A percentile compares a stretch with the other conserved stretches of the same genome.
These are phyloP conservation scores for Elysia chlorotica DNA, from an alignment of 1,140 invertebrate genomes.

Conservation along the genomic window DNA sequence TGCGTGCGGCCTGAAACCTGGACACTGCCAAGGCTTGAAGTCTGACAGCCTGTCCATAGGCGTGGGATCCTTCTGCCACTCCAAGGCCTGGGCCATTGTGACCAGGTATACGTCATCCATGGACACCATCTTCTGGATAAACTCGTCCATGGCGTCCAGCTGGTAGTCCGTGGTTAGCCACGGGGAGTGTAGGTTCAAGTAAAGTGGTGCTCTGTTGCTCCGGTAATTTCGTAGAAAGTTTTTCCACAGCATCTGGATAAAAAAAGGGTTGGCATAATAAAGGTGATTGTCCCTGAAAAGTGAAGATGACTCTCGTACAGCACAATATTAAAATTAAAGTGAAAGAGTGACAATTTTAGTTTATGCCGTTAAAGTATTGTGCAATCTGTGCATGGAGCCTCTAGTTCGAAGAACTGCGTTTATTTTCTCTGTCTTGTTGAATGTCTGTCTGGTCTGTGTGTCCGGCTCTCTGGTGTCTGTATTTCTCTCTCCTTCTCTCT, in stretches of 20 bases:
- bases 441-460: too few relatives aligned
- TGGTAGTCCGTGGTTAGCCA: conserved; percentile 42
- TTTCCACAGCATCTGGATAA: conserved; percentile 36
- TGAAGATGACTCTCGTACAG: too few relatives aligned
- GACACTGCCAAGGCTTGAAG: conserved; percentile 42
- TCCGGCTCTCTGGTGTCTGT: too few relatives aligned
- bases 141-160: conserved; percentile 38
- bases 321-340: too few relatives aligned
- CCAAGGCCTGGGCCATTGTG: conserved; percentile 35
- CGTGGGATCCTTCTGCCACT: conserved; percentile 45
- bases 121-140: conserved; percentile 31
- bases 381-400: too few relatives aligned
- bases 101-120: conserved; percentile 46
- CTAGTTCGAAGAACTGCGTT: too few relatives aligned
- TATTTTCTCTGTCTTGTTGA: too few relatives aligned
- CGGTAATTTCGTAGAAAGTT: conserved; percentile 38
- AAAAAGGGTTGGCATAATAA: not conserved
- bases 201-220: conserved; percentile 43
- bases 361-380: too few relatives aligned
- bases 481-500: too few relatives aligned
- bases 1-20: conserved; percentile 23
- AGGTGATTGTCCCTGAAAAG: not conserved
- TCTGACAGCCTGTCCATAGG: conserved; percentile 25
- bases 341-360: too few relatives aligned
- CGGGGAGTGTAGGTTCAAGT: conserved; percentile 43